Evolutionary conservation across 2,888 invertebrate genomes (phyloP).

Genomic region (Dryadula phaetusa): DNA sequence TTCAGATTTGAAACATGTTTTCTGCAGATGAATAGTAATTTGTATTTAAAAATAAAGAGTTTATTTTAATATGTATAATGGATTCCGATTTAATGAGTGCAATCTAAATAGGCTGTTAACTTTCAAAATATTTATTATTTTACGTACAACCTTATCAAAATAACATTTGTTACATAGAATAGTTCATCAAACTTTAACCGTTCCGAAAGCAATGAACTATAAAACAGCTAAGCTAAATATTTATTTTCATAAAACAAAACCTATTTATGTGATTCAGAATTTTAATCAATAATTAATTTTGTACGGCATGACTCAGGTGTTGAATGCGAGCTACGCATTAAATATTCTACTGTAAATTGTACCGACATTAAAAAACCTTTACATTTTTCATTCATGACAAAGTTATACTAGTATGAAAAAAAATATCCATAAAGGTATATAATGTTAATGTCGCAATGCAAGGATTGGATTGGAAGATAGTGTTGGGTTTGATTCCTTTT

Average conservation of each 20-base stretch:
- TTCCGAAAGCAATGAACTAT: conserved; percentile 13
- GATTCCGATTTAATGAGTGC: no score
- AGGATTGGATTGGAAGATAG: no score
- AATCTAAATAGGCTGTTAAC: background rate
- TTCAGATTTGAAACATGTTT: no score
- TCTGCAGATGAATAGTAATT: no score
- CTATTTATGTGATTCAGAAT: conserved; percentile 12
- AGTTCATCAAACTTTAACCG: background rate
- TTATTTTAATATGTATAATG: no score
- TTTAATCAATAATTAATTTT: conserved; percentile 30
- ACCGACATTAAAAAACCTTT: background rate
- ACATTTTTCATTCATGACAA: background rate
- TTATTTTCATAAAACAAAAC: conserved; percentile 10
- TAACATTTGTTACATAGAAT: background rate
- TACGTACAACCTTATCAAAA: background rate
- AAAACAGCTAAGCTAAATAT: conserved; percentile 16
- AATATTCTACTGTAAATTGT: conserved; percentile 14
- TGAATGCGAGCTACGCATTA: background rate
- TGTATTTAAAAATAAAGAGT: no score
- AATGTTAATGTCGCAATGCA: no score
- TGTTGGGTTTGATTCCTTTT: no score
- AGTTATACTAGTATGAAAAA: background rate
- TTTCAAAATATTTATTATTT: background rate
- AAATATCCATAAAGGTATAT: no score
- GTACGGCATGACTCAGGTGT: conserved; percentile 27